Base-by-base conservation (phyloP, 2,113 vertebrate genomes). In the Pithys albifrons region DNA sequence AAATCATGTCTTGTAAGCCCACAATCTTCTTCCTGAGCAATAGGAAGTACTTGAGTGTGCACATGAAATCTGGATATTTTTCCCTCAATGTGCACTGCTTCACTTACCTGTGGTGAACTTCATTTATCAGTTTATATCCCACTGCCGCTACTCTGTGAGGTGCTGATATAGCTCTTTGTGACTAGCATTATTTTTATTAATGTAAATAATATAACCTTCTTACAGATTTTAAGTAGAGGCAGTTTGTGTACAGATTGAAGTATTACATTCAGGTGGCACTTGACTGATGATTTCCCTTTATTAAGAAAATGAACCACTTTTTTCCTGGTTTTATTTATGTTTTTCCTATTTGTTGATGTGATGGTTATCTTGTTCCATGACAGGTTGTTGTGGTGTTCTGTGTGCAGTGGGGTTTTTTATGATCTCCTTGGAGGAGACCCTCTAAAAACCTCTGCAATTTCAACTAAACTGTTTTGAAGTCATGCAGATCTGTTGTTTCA, bases 401-500 rank as follows among this genome's bases (percentile, higher is more conserved):
- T 31, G 22, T 19, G 17, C 6, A 2, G 12, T 52, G 28, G 3
- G 5, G 0, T 37, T 16, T 58, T 65, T 66, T 54, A n/a, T 39
- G 27, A 27, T 58, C 4, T 84, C 4, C 23, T 31, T 81, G 48
- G 12, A 66, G 72, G 23, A 45, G 19, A 75, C 19, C 22, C 80
- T 70, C 24, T 57, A 59, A 74, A 84, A 73, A 45, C 25, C 18
- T 84, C 10, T 87, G 51, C 5, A 74, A 81, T 49, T 70, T 35
- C 14, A 72, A 41, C 7, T 46, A 35, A 65, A n/a, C 31, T 19
- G 3, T 58, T 84, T 13, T 46, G 19, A 52, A 78, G 9, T 10
- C 12, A 27, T 72, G 37, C 17, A 62, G 49, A 7, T 57, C 7
- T 14, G 43, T 74, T 46, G 69, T 75, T 85, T 87, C 58, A 65